Evolutionary conservation across 2,797 vertebrate species (phyloP), one percentile per base, ranked within the genome.

Genomic region (Euthynnus affinis): DNA sequence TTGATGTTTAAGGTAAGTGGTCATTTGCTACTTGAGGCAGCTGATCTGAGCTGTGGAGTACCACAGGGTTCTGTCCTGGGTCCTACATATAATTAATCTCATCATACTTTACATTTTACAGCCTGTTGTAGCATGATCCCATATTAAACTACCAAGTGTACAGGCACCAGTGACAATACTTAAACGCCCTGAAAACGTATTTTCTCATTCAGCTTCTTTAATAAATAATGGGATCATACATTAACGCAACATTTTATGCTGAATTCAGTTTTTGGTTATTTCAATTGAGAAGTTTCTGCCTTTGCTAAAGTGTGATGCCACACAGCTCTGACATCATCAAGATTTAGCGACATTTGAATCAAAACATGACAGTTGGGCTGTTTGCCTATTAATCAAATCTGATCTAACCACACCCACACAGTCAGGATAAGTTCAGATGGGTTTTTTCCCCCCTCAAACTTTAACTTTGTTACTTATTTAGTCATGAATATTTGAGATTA

Each of bases 1-100:
- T 46, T 14, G 55, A 23, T 23, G 20, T 67, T 10, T 20, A 7
- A 64, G n/a, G 22, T 57, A 13, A 48, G 17, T 4, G 58, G 42
- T 42, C 10, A 6, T 40, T 15, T 52, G 23, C 17, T 48, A 29
- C 17, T 23, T 44, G 6, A 20, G 34, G 6, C 14, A 65, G 17
- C 9, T 55, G 20, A 55, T 5, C 9, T 29, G 4, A 58, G 7
- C 9, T 29, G 2, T 55, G 77, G 64, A 78, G 78, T 32, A 25
- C 29, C 69, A 37, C 75, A 81, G 48, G 72, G 72, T 23, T 59
- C 49, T 57, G 9, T 68, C 12, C 23, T 65, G 64, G 75, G 56
- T 76, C 56, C 74, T 32, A 0, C 2, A 17, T 71, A 29, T 25
- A 60, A 14, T 69, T 62, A 22, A 13, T 51, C 15, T 37, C 22